Evolutionary conservation across 2,797 vertebrate species (phyloP).

Genomic region (Chaunax sp.): DNA sequence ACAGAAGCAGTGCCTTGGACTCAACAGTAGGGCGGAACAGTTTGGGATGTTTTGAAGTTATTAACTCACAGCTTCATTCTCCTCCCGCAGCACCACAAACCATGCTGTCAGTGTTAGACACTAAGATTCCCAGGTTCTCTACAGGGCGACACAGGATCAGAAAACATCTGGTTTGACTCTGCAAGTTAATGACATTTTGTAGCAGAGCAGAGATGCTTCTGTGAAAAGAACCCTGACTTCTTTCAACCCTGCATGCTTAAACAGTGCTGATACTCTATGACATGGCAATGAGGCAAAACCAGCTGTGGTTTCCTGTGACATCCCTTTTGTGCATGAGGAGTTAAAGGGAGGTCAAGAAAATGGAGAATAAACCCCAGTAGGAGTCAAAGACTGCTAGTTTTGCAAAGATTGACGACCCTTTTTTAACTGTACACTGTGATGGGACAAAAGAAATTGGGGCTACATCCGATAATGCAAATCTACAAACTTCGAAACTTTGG

Average conservation of each 20-base stretch:
- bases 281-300: constrained; percentile 51
- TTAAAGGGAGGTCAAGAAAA: constrained; percentile 25
- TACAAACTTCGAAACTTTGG: constrained; percentile 38
- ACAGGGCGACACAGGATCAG: constrained; percentile 33
- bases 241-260: constrained; percentile 7
- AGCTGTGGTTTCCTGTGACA: constrained; percentile 59
- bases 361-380: constrained; percentile 30
- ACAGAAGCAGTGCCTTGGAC: constrained; percentile 46
- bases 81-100: constrained; percentile 29
- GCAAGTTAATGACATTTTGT: constrained; percentile 2
- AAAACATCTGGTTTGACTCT: constrained; percentile 49
- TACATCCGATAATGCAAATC: constrained; percentile 26
- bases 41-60: constrained; percentile 31
- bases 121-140: constrained; percentile 55
- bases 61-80: constrained; percentile 37
- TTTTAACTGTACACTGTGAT: constrained; percentile 21
- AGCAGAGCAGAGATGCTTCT: constrained; percentile 15
- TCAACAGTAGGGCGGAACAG: constrained; percentile 8
- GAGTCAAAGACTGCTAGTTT: constrained; percentile 41
- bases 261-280: background rate
- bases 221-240: constrained; percentile 25
- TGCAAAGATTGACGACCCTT: constrained; percentile 14
- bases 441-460: constrained; percentile 10
- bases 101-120: constrained; percentile 23
- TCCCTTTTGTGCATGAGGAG: constrained; percentile 33